Percentiles rank a stretch among this genome's conserved stretches.
Conservation (phyloP, 2,113 vertebrate species). For the Platysternon megacephalum region DNA sequence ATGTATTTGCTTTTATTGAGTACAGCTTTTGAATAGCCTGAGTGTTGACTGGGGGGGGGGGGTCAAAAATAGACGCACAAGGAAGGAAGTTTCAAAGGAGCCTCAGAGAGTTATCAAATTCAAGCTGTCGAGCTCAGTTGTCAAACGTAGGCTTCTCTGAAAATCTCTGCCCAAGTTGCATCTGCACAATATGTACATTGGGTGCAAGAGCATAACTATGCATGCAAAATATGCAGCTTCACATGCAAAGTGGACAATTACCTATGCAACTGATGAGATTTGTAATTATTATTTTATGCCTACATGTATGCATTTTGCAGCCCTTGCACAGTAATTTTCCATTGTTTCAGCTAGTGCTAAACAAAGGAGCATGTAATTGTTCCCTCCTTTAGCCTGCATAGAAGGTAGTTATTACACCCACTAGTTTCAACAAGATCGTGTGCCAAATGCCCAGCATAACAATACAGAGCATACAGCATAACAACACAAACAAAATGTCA, state of each 20-base stretch:
- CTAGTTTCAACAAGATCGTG: neutral
- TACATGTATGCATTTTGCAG: neutral
- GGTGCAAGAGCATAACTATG: neutral
- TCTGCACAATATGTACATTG: neutral
- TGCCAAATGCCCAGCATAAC: neutral
- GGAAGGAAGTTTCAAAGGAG: neutral
- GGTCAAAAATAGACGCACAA: neutral
- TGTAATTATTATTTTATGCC: neutral
- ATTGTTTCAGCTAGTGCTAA: neutral
- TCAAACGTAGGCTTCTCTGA: neutral
- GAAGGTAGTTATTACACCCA: neutral
- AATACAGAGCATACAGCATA: neutral
- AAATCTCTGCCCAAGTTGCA: neutral
- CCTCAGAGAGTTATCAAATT: neutral
- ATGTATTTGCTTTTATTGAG: neutral
- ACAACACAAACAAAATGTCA: neutral
- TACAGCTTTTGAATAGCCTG: neutral
- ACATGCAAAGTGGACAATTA: fast-evolving
- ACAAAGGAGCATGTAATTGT: neutral
- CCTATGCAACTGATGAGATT: neutral
- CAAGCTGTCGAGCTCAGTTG: neutral
- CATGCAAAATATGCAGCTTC: neutral
- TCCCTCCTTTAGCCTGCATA: neutral
- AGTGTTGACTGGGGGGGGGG: neutral
- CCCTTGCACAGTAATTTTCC: neutral